Conservation (phyloP, 1,140 invertebrate genomes). For the Dendroctonus ponderosae region DNA sequence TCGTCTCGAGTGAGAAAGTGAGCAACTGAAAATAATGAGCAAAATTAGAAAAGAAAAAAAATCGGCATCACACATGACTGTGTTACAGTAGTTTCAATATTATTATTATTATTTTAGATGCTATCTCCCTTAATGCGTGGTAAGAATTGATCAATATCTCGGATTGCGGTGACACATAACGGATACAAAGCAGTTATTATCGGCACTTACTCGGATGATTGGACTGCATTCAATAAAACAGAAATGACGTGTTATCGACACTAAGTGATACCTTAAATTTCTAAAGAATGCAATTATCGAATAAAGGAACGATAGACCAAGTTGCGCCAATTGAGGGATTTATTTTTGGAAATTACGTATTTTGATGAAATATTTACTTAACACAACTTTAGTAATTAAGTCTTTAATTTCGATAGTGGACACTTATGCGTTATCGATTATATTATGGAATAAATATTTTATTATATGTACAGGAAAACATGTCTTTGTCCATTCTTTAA, state of each 20-base stretch:
- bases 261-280: not conserved
- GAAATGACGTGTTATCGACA: not conserved
- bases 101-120: not conserved
- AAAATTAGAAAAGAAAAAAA: too few species aligned
- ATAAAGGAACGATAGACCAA: not conserved
- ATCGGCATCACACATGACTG: not conserved
- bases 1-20: too few species aligned
- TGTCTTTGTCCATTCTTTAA: too few species aligned
- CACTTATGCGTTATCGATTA: too few species aligned
- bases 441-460: too few species aligned
- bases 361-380: too few species aligned
- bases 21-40: too few species aligned
- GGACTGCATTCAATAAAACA: not conserved
- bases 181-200: not conserved
- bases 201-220: not conserved
- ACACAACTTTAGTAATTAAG: too few species aligned
- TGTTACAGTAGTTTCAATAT: not conserved
- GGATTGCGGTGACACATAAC: not conserved
- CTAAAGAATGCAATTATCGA: not conserved
- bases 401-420: too few species aligned
- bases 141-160: not conserved
- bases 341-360: too few species aligned
- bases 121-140: not conserved
- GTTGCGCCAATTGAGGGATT: slow-evolving; percentile 7
- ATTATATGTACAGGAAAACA: too few species aligned